A percentile compares a stretch with the other conserved stretches of the same genome.
Evolutionary conservation across 37 sponge, comb jelly and placozoan genomes (phyloP).

Genomic region (Aphrocallistes beatrix): DNA sequence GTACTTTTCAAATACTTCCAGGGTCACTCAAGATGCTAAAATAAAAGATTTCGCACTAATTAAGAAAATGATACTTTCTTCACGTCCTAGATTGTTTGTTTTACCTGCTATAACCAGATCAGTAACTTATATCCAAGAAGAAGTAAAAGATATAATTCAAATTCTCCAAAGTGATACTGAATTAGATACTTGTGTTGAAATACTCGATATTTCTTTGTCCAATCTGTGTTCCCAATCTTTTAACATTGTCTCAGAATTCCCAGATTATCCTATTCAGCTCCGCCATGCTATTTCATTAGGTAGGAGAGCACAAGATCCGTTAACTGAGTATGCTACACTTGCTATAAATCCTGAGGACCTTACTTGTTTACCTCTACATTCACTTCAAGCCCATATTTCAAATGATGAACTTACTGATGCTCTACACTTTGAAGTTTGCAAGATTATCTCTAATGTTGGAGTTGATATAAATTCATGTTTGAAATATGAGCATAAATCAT

Average conservation of each 20-base stretch:
- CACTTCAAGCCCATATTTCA: slow-evolving; percentile 18
- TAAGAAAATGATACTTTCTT: not conserved
- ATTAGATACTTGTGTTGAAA: slow-evolving; percentile 24
- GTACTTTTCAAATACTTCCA: not conserved
- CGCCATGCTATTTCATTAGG: slow-evolving; percentile 72
- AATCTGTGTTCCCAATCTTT: slow-evolving; percentile 46
- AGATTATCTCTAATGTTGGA: slow-evolving; percentile 66
- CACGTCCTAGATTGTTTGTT: not conserved
- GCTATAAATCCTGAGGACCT: not conserved
- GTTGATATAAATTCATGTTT: slow-evolving; percentile 75
- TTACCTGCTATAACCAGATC: not conserved
- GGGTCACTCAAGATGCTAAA: not conserved
- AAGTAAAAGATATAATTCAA: not conserved
- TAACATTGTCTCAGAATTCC: slow-evolving; percentile 49
- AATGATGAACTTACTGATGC: slow-evolving; percentile 39
- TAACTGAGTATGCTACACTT: slow-evolving; percentile 68
- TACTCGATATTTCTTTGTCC: slow-evolving; percentile 50
- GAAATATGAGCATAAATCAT: slow-evolving; percentile 51
- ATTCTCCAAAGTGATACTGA: not conserved
- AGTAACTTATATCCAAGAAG: not conserved
- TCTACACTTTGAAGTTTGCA: slow-evolving; percentile 61
- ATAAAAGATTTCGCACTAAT: not conserved
- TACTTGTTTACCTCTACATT: not conserved
- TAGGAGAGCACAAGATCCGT: slow-evolving; percentile 64
- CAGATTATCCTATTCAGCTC: slow-evolving; percentile 56